A percentile compares a stretch with the other conserved stretches of the same genome.
phyloP scores from a whole-genome alignment of 2,797 vertebrate genomes.

The Muscicapa striata region DNA sequence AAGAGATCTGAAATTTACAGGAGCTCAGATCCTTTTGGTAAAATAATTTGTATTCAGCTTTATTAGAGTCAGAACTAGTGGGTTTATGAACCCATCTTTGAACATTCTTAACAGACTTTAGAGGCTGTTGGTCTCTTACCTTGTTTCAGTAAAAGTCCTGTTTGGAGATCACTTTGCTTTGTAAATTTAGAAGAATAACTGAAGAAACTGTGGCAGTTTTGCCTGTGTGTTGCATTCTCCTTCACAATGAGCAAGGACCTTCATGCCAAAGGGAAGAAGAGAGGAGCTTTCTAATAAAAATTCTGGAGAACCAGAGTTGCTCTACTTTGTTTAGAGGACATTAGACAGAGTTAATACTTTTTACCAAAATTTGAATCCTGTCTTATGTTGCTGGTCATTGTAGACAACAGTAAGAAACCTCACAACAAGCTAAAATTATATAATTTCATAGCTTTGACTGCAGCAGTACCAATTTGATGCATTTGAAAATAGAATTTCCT shows the following conservation, averaged over 20 bases:
- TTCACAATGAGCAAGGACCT: background rate
- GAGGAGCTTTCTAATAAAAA: background rate
- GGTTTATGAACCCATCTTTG: background rate
- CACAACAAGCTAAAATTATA: background rate
- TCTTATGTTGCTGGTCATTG: background rate
- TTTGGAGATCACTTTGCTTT: background rate
- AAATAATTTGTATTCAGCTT: background rate
- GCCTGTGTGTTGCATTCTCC: background rate
- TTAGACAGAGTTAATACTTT: background rate
- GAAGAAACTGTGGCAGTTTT: background rate
- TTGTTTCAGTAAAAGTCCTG: background rate
- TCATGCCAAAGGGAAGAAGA: background rate
- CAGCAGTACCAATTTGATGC: background rate
- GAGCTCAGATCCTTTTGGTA: background rate
- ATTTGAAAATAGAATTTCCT: slow-evolving; percentile 37
- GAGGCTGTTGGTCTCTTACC: background rate
- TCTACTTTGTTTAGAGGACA: background rate
- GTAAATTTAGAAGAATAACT: background rate
- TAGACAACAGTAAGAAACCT: background rate
- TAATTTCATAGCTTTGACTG: slow-evolving; percentile 5
- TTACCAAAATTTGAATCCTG: background rate
- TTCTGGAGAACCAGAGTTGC: background rate
- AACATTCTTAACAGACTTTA: background rate
- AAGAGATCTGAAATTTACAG: background rate
- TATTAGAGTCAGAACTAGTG: background rate